These are phyloP conservation scores for Bubo bubo DNA, from an alignment of 2,113 vertebrate genomes.

Conservation along the genomic window DNA sequence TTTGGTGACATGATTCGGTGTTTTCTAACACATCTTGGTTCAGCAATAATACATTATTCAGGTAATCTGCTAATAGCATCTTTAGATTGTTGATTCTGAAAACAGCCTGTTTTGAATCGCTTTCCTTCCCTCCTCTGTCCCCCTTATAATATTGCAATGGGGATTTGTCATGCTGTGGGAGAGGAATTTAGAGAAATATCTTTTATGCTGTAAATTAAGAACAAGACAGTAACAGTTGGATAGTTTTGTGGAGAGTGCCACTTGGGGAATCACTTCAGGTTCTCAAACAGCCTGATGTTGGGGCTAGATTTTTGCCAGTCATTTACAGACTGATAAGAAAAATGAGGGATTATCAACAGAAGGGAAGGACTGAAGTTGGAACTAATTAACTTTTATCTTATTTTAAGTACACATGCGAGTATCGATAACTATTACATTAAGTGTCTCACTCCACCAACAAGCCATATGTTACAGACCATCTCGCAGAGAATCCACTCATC, in stretches of 20 bases:
- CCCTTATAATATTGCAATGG: background rate
- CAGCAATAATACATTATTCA: slow-evolving; percentile 10
- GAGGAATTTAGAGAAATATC: background rate
- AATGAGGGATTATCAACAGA: background rate
- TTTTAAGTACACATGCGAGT: background rate
- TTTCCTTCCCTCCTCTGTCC: background rate
- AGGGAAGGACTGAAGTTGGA: background rate
- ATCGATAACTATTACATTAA: background rate
- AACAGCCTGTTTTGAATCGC: background rate
- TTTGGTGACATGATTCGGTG: slow-evolving; percentile 21
- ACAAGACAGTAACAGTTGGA: background rate
- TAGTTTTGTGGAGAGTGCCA: background rate
- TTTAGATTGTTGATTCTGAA: background rate
- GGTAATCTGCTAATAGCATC: slow-evolving; percentile 38
- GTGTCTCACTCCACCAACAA: background rate
- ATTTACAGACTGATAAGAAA: background rate
- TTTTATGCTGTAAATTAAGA: slow-evolving; percentile 3
- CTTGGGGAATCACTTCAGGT: background rate
- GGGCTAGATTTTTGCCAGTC: background rate
- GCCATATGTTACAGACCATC: background rate
- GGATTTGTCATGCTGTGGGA: background rate
- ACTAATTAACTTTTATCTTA: slow-evolving; percentile 40
- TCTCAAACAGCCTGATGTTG: background rate
- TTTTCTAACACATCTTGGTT: background rate
- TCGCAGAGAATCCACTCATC: background rate